Conservation (phyloP, 2,797 vertebrate genomes). For the Protosalanx chinensis region DNA sequence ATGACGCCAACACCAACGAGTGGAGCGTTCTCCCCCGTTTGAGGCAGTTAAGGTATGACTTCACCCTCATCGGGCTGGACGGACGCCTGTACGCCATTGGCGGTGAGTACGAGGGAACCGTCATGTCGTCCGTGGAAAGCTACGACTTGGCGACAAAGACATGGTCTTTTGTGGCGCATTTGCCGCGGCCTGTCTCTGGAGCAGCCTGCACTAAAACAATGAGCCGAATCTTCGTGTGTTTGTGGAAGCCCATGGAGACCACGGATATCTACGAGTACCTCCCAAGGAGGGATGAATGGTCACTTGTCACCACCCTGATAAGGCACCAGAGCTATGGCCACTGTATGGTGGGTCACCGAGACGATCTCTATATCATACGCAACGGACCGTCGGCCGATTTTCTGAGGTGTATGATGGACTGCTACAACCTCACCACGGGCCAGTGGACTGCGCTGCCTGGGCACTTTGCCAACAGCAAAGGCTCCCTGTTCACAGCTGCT, state of each 20-base stretch:
- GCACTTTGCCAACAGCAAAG: constrained; percentile 91
- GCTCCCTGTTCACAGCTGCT: constrained; percentile 85
- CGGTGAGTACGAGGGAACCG: constrained; percentile 77
- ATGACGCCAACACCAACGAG: constrained; percentile 62
- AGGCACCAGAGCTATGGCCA: constrained; percentile 89
- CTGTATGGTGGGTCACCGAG: constrained; percentile 87
- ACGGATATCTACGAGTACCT: constrained; percentile 84
- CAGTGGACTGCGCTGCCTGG: constrained; percentile 89
- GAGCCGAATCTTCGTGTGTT: constrained; percentile 84
- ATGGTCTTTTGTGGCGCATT: constrained; percentile 80
- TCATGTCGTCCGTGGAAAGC: constrained; percentile 83
- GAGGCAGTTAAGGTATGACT: constrained; percentile 83
- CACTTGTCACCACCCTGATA: constrained; percentile 76
- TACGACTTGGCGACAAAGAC: constrained; percentile 67
- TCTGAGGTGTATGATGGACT: constrained; percentile 86
- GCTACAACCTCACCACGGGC: constrained; percentile 81
- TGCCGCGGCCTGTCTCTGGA: constrained; percentile 78
- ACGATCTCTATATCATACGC: constrained; percentile 88
- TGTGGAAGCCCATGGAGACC: constrained; percentile 88
- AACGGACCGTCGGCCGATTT: constrained; percentile 93
- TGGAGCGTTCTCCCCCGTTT: constrained; percentile 83
- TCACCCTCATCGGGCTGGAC: constrained; percentile 77
- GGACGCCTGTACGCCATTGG: constrained; percentile 83
- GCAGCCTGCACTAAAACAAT: constrained; percentile 79
- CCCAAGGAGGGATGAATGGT: constrained; percentile 70